These are phyloP conservation scores for Punctoribates punctum DNA, from an alignment of 2,888 invertebrate species.

Conservation along the genomic window DNA sequence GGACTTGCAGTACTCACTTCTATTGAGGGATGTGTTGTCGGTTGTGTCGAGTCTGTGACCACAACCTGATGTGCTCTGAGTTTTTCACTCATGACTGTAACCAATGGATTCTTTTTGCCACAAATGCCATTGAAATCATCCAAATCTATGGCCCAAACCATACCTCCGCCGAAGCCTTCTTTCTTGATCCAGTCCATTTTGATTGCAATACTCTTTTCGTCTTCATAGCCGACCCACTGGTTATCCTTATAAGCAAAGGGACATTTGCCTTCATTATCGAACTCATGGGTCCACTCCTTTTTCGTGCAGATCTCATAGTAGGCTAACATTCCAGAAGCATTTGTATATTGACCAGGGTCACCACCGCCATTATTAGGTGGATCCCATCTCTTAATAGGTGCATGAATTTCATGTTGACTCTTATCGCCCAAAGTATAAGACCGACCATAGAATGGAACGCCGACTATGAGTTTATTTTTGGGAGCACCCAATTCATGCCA, in stretches of 20 bases:
- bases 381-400: constrained; percentile 43
- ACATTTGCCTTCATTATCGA: constrained; percentile 88
- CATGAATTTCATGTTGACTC: constrained; percentile 43
- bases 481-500: constrained; percentile 48
- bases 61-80: constrained; percentile 74
- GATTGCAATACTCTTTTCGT: constrained; percentile 75
- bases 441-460: constrained; percentile 51
- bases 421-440: constrained; percentile 49
- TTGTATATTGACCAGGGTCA: constrained; percentile 48
- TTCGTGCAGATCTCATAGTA: constrained; percentile 83
- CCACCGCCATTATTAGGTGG: constrained; percentile 42
- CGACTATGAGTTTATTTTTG: constrained; percentile 49
- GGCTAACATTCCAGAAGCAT: constrained; percentile 72
- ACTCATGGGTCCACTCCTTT: constrained; percentile 74
- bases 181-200: constrained; percentile 89
- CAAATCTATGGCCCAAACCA: constrained; percentile 91
- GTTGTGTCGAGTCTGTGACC: constrained; percentile 56
- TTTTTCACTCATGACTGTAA: constrained; percentile 67
- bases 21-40: constrained; percentile 58
- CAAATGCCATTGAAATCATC: constrained; percentile 83
- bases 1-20: constrained; percentile 42
- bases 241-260: constrained; percentile 84
- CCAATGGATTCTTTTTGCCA: constrained; percentile 56
- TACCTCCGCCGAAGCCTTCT: constrained; percentile 60
- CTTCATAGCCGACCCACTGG: constrained; percentile 86